phyloP scores from a whole-genome alignment of 1,140 invertebrate genomes.

The Drosophila sp. region DNA sequence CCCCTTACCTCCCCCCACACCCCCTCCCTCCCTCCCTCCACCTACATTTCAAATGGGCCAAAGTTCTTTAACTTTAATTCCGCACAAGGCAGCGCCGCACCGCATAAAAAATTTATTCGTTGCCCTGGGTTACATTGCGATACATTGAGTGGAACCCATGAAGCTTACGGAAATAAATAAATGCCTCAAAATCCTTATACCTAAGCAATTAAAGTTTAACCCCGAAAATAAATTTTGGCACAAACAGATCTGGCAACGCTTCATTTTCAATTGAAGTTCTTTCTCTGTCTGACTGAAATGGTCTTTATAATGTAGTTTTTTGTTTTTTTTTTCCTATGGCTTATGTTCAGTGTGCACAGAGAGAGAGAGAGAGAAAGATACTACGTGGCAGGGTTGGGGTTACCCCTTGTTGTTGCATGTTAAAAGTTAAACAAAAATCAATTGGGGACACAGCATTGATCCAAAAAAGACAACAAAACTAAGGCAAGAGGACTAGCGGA shows the following conservation, averaged over 20 bases:
- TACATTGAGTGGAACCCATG: background rate
- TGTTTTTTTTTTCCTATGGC: background rate
- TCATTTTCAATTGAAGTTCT: too few relatives aligned
- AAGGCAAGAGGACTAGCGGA: constrained; percentile 26
- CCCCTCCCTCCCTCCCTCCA: too few relatives aligned
- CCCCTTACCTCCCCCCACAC: background rate
- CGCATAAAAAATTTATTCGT: constrained; percentile 55
- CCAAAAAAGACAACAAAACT: constrained; percentile 43
- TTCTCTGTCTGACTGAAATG: background rate
- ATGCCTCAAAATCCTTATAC: too few relatives aligned
- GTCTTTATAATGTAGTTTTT: background rate
- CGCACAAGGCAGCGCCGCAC: constrained; percentile 24
- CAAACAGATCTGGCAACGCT: too few relatives aligned
- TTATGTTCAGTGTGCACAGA: background rate
- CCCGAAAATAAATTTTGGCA: too few relatives aligned
- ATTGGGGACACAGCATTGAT: constrained; percentile 80
- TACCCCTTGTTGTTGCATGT: constrained; percentile 67
- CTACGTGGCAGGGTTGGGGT: constrained; percentile 14
- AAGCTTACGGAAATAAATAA: too few relatives aligned
- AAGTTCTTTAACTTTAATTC: constrained; percentile 49
- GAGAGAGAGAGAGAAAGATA: background rate
- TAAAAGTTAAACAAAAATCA: constrained; percentile 78
- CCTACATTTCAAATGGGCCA: constrained; percentile 58
- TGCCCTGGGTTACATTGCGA: constrained; percentile 29
- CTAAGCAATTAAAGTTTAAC: too few relatives aligned